A percentile compares a stretch with the other conserved stretches of the same genome.
Evolutionary conservation across 1,140 invertebrate genomes (phyloP).

Genomic region (Drosophila seguyi): DNA sequence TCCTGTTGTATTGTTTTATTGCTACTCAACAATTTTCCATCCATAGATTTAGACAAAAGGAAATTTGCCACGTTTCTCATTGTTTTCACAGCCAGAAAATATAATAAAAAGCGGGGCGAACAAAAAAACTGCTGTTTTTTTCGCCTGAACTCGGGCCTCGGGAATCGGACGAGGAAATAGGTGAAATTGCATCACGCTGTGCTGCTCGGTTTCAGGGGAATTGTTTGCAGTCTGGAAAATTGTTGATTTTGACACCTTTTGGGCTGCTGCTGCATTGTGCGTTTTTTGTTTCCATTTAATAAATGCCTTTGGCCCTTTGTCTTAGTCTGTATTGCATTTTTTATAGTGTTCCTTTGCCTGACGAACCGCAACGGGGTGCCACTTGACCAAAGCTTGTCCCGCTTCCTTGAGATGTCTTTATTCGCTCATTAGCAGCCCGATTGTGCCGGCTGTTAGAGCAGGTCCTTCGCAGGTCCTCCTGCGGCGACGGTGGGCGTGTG

Average conservation of each 20-base stretch:
- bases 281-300: constrained; percentile 77
- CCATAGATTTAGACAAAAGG: constrained; percentile 76
- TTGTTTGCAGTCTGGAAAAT: constrained; percentile 77
- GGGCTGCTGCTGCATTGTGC: constrained; percentile 53
- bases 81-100: constrained; percentile 61
- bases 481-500: constrained; percentile 70
- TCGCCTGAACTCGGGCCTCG: constrained; percentile 58
- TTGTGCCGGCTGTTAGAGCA: constrained; percentile 52
- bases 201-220: constrained; percentile 66
- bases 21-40: constrained; percentile 67
- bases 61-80: constrained; percentile 85
- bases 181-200: constrained; percentile 79
- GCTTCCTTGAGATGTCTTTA: constrained; percentile 69
- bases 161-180: constrained; percentile 32
- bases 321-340: constrained; percentile 65
- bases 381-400: constrained; percentile 54
- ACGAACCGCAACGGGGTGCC: constrained; percentile 52
- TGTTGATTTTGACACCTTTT: constrained; percentile 82
- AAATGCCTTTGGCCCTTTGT: constrained; percentile 59
- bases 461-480: constrained; percentile 52
- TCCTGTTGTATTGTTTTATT: constrained; percentile 62
- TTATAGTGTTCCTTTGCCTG: constrained; percentile 69
- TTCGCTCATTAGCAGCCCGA: constrained; percentile 79
- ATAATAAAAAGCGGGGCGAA: constrained; percentile 17
- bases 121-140: constrained; percentile 72